Percentiles rank a stretch among this genome's conserved stretches.
Conservation (phyloP, 1,140 invertebrate genomes). For the Prorops nasuta region DNA sequence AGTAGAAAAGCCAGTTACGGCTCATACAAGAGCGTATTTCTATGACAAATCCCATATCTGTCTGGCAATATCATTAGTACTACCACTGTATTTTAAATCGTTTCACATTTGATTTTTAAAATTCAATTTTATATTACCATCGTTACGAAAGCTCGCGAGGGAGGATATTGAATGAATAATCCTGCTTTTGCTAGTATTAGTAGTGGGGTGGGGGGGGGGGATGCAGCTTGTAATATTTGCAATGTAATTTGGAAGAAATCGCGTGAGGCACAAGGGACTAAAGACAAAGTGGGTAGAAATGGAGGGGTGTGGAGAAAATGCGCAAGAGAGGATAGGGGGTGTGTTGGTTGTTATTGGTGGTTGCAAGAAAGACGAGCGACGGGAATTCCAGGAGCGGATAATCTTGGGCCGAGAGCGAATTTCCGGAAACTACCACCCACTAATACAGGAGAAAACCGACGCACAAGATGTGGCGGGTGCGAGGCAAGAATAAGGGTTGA, state of each 20-base stretch:
- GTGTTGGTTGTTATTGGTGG: not conserved
- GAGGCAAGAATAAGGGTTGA: constrained; percentile 17
- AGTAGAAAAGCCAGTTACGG: no score
- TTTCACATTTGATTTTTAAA: no score
- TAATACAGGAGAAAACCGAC: not conserved
- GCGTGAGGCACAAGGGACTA: no score
- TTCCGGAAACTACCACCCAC: constrained; percentile 28
- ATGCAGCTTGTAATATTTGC: constrained; percentile 18
- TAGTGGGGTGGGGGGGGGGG: no score
- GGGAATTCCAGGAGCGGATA: constrained; percentile 27
- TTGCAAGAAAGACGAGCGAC: not conserved
- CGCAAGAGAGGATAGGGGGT: constrained; percentile 7
- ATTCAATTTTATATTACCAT: no score
- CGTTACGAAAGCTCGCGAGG: no score
- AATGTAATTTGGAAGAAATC: constrained; percentile 29
- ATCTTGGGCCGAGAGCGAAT: constrained; percentile 32
- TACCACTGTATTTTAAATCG: no score
- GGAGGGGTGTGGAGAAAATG: constrained; percentile 2
- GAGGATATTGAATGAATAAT: no score
- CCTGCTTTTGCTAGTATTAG: no score
- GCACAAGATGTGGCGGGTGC: not conserved
- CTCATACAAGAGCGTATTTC: no score
- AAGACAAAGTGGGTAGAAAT: constrained; percentile 7
- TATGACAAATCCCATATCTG: no score
- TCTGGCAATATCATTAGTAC: no score